These are phyloP conservation scores for Seira sanloemensis DNA, from an alignment of 2,888 invertebrate species.

Conservation along the genomic window DNA sequence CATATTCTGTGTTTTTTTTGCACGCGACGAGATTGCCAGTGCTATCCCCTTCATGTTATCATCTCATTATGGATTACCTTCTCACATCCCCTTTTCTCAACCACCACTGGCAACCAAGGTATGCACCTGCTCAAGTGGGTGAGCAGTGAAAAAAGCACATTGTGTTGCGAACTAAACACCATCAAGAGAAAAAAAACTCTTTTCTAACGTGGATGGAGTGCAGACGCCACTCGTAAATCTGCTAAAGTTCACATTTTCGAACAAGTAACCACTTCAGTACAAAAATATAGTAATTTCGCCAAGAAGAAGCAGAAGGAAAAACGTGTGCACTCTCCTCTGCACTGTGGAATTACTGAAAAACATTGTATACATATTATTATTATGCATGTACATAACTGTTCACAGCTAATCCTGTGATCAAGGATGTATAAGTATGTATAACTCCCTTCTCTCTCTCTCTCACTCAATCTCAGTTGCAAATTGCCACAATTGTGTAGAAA, in stretches of 20 bases:
- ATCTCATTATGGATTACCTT: no score
- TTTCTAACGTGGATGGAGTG: neutral
- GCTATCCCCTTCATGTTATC: no score
- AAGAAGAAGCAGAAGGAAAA: no score
- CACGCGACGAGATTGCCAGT: neutral
- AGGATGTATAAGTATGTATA: neutral
- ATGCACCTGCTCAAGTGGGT: neutral
- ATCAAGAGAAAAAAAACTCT: neutral
- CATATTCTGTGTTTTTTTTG: neutral
- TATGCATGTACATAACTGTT: neutral
- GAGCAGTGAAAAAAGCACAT: neutral
- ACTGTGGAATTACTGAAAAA: neutral
- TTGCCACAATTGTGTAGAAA: neutral
- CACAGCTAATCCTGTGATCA: neutral
- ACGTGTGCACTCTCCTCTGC: neutral
- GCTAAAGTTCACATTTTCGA: neutral
- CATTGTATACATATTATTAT: neutral
- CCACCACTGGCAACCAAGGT: neutral
- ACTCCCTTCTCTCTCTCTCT: no score
- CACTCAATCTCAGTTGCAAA: neutral
- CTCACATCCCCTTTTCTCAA: no score
- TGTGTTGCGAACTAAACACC: neutral
- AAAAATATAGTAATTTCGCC: no score
- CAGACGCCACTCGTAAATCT: neutral
- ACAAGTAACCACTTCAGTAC: neutral